These are phyloP conservation scores for Drosophila mayaguana DNA, from an alignment of 2,888 invertebrate genomes.

Conservation along the genomic window DNA sequence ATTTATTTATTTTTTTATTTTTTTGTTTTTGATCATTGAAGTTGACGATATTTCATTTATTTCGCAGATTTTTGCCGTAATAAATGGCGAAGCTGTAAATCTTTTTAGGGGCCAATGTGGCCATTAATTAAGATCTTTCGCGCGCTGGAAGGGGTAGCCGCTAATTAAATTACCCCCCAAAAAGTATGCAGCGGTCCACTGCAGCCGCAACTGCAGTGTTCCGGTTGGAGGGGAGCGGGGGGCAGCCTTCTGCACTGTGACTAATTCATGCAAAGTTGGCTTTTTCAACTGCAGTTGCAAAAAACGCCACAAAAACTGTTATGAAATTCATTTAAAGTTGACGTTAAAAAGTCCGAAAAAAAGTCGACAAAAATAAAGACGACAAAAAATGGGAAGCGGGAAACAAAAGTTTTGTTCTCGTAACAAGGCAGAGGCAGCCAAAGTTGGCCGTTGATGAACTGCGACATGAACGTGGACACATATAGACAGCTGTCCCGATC, in stretches of 20 bases:
- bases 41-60: background rate
- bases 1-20: too few species aligned
- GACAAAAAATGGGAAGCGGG: conserved; percentile 15
- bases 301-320: conserved; percentile 51
- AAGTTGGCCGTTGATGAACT: conserved; percentile 74
- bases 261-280: conserved; percentile 65
- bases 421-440: conserved; percentile 51
- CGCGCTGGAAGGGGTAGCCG: conserved; percentile 13
- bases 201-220: conserved; percentile 23
- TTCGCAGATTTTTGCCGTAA: background rate
- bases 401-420: conserved; percentile 58
- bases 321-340: conserved; percentile 74
- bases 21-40: background rate
- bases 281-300: conserved; percentile 31
- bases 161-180: conserved; percentile 52
- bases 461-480: conserved; percentile 52
- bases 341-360: conserved; percentile 64
- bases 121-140: conserved; percentile 49
- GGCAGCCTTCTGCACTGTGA: conserved; percentile 32
- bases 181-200: conserved; percentile 50
- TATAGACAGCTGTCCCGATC: conserved; percentile 44
- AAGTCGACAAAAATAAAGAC: conserved; percentile 8
- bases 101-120: background rate
- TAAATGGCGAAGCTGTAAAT: background rate
- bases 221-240: background rate